Percentiles rank a stretch among this genome's conserved stretches.
phyloP scores from a whole-genome alignment of 2,113 vertebrate genomes.

The Peromyscus leucopus region DNA sequence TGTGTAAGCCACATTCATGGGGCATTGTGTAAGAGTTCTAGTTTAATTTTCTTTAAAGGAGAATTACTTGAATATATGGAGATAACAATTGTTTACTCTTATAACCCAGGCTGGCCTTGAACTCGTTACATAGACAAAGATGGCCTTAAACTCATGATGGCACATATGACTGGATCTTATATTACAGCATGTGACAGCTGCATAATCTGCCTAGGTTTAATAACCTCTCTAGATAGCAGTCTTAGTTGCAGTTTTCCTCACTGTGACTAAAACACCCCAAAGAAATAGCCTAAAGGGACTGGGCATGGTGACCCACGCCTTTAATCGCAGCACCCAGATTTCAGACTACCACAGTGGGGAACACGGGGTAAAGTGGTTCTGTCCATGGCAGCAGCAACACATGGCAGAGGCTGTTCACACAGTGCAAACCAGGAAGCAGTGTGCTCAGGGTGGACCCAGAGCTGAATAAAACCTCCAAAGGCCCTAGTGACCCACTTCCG shows the following conservation, averaged over 20 bases:
- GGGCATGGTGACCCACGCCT: neutral
- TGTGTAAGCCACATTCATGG: neutral
- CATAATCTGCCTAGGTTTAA: neutral
- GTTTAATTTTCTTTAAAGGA: slow-evolving; percentile 54
- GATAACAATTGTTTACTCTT: neutral
- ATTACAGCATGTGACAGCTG: neutral
- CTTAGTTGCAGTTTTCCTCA: neutral
- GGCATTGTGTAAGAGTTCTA: neutral
- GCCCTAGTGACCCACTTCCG: neutral
- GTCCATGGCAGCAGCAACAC: neutral
- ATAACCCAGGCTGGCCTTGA: neutral
- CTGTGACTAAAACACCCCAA: neutral
- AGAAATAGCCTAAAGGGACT: neutral
- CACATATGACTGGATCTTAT: neutral
- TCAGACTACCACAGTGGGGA: neutral
- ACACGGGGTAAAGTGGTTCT: neutral
- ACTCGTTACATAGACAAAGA: neutral
- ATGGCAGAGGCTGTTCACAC: neutral
- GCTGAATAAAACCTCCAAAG: neutral
- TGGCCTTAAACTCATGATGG: neutral
- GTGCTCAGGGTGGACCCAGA: neutral
- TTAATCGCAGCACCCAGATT: neutral
- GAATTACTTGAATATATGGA: neutral
- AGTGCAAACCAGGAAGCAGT: neutral
- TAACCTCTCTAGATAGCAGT: neutral